Conservation (phyloP, 2,113 vertebrate species). For the Nesogale talazaci region DNA sequence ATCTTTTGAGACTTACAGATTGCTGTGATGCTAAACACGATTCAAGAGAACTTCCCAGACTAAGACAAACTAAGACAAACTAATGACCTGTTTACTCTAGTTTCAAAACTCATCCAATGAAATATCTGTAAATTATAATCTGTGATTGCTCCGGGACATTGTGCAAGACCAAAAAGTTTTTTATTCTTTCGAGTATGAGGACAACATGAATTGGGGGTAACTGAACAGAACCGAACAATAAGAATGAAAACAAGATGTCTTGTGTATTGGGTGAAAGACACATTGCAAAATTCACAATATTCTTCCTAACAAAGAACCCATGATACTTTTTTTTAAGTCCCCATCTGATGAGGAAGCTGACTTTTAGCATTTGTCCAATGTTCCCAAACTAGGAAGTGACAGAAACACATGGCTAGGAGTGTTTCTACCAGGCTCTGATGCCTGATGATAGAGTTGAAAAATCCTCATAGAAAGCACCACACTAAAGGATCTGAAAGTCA, state of each 20-base stretch:
- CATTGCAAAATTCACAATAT: not conserved
- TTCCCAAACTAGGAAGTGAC: not conserved
- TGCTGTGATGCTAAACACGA: not conserved
- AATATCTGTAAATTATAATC: not conserved
- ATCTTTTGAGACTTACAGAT: not conserved
- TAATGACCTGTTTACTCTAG: not conserved
- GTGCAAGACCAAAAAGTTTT: not conserved
- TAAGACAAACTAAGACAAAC: not conserved
- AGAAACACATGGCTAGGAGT: not conserved
- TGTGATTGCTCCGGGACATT: not conserved
- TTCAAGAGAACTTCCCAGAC: not conserved
- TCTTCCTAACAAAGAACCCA: not conserved
- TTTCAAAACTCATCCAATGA: not conserved
- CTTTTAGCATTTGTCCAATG: slow-evolving; percentile 5
- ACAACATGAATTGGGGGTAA: not conserved
- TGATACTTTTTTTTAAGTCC: not conserved
- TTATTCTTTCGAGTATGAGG: not conserved
- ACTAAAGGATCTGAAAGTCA: not conserved
- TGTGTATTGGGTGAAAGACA: not conserved
- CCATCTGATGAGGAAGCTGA: slow-evolving; percentile 5
- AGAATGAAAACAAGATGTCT: not conserved
- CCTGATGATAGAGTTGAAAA: not conserved
- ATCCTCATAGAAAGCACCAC: not conserved
- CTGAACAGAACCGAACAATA: not conserved
- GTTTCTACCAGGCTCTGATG: not conserved